Evolutionary conservation across 2,113 vertebrate genomes (phyloP), one percentile per base, ranked within the genome.

Genomic region (Pseudois nayaur): DNA sequence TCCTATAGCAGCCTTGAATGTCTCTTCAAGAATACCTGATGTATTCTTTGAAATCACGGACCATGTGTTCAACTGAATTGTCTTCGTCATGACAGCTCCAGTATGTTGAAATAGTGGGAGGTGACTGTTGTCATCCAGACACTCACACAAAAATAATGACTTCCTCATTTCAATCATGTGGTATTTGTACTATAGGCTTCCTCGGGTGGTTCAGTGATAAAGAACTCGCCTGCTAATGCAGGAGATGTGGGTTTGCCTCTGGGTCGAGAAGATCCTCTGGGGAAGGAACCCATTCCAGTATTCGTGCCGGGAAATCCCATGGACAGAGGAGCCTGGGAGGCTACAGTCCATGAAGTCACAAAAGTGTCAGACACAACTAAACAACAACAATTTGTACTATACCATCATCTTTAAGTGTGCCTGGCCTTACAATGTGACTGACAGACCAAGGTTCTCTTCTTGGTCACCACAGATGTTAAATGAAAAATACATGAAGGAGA

Each of bases 381-480:
- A 43, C 71, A 76, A 27, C 40, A 76, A 27, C 40, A 76, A 33
- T 7, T 62, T 55, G 27, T 33, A 59, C 31, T 25, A 25, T 11
- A 23, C 13, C 52, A 48, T 57, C 36, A 62, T 62, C 59, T 94
- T 89, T 31, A 94, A 33, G 19, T 19, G 71, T 45, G 3, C 21
- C 36, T 36, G 71, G 8, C 21, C 13, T 43, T 87, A 3, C 12
- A 29, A 3, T 89, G 10, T 83, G 52, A 67, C 55, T 84, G 83
- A 31, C 45, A 74, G 7, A 45, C 36, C 6, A 2, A 31, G 14
- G 1, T 48, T 91, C 29, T 79, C 40, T 84, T 94, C 52, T 84
- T 92, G 85, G 57, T n/a, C 84, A 71, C 50, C 16, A 45, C 43
- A 60, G 60, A 74, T 92, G 83, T 78, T 83, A 87, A 87, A n/a